Base-by-base conservation (phyloP, 2,888 invertebrate genomes). In the Cheilosia scutellata region DNA sequence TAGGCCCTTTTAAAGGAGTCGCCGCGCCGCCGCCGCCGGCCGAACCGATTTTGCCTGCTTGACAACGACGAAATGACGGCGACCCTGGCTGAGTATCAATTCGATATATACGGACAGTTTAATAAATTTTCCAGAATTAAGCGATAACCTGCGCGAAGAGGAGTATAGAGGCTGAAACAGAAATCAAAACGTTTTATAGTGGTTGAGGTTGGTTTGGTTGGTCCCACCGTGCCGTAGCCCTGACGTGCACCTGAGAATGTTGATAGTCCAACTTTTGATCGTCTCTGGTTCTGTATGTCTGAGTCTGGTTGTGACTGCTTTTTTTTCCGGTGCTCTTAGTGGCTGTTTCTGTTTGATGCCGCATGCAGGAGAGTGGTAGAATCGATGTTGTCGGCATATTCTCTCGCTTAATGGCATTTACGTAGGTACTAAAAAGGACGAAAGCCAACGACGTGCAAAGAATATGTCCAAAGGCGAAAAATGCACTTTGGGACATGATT, bases 201-300 rank as follows among this genome's bases (percentile, higher is more conserved):
- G 53, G 68, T 42, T 63, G 57, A 53, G 58, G 68, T 42, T 37
- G 27, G 25, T 55, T n/a, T n/a, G n/a, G n/a, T 40, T 6, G 53
- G 66, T 20, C 13, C 60, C 65, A 11, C 11, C 37, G 37, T 77
- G 75, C 76, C n/a, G n/a, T n/a, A n/a, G n/a, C n/a, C n/a, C n/a
- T n/a, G n/a, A n/a, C 78, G 79, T 90, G 89, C 90, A 91, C 91
- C 92, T 91, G 91, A 91, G 91, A 91, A 91, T 91, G 91, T 91
- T 91, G 91, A 91, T 91, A 90, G 92, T 89, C 89, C 80, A 71
- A 77, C 65, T 82, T 77, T 75, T 74, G 83, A 78, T 84, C 74
- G 58, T 68, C 37, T 7, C 33, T 62, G 33, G 42, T 51, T 57
- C 47, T 70, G 11, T 70, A 7, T 57, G 29, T 71, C 49, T n/a